phyloP scores from a whole-genome alignment of 2,113 vertebrate genomes.

The Callaeas wilsoni region DNA sequence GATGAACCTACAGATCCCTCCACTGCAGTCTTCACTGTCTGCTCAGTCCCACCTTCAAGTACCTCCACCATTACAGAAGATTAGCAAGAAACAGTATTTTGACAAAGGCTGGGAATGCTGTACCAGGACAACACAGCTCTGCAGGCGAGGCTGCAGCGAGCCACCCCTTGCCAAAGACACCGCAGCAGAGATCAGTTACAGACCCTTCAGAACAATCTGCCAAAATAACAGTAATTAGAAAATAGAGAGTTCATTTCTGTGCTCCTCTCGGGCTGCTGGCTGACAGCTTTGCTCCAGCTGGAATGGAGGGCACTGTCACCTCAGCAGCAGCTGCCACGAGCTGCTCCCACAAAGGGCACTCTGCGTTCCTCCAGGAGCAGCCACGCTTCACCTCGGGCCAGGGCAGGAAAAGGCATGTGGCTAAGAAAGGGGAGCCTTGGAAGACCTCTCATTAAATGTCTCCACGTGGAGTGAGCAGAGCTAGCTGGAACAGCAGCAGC shows the following conservation, averaged over 20 bases:
- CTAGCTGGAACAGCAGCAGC: background rate
- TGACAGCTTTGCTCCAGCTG: background rate
- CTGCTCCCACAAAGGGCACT: background rate
- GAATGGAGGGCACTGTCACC: background rate
- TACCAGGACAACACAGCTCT: background rate
- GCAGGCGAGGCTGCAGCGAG: background rate
- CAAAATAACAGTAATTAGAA: background rate
- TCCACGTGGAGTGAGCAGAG: background rate
- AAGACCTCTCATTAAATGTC: background rate
- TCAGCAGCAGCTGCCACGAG: background rate
- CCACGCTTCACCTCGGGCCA: background rate
- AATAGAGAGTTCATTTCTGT: background rate
- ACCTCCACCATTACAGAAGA: background rate
- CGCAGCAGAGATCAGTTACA: background rate
- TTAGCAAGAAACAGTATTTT: background rate
- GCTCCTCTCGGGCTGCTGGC: background rate
- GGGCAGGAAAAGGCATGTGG: background rate
- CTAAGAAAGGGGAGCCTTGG: background rate
- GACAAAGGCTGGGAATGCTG: fast-evolving
- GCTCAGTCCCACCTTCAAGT: background rate
- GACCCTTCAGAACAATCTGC: background rate
- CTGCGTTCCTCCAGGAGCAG: background rate
- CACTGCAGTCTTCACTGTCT: background rate
- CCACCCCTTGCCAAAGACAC: background rate
- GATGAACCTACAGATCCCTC: background rate